Conservation (phyloP, 2,113 vertebrate genomes). For the Alaudala cheleensis region DNA sequence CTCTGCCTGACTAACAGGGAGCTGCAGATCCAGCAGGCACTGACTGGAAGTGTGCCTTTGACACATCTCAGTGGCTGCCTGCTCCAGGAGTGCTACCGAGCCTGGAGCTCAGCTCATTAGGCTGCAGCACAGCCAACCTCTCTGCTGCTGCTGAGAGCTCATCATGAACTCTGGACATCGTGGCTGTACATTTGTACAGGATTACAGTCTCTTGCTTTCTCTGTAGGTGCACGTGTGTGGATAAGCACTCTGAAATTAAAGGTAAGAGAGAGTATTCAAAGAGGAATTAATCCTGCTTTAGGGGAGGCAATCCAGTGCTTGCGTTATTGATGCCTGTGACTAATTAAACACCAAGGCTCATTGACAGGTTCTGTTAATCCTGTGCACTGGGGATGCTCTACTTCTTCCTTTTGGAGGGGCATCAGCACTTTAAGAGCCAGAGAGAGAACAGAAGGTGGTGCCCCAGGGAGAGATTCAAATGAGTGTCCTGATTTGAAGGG, state of each 20-base stretch:
- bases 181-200: background rate
- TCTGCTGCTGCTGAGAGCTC: background rate
- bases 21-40: background rate
- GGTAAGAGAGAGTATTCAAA: background rate
- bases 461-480: background rate
- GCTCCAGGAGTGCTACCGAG: background rate
- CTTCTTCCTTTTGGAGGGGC: background rate
- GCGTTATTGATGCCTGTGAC: background rate
- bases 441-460: background rate
- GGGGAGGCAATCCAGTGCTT: background rate
- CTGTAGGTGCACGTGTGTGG: no score
- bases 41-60: background rate
- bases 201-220: background rate
- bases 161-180: background rate
- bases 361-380: background rate
- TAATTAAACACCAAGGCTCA: background rate
- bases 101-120: background rate
- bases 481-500: background rate
- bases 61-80: background rate
- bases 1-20: background rate
- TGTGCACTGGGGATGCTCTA: background rate
- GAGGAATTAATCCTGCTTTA: background rate
- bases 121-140: background rate
- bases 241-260: background rate
- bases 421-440: background rate